phyloP scores from a whole-genome alignment of 2,888 invertebrate species.

The Bugulina stolonifera region DNA sequence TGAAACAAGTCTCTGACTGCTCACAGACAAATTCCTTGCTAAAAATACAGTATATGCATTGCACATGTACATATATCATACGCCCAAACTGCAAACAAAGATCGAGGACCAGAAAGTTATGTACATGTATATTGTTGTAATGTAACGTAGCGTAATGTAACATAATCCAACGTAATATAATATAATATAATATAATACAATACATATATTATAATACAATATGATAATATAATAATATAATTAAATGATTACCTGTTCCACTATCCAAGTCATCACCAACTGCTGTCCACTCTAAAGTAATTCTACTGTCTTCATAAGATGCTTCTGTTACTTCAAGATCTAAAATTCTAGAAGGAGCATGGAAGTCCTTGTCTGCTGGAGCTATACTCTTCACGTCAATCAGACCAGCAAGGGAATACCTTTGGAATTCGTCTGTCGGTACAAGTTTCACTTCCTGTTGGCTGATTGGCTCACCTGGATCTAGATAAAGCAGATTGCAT shows the following conservation, averaged over 20 bases:
- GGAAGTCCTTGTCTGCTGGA: neutral
- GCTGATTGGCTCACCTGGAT: neutral
- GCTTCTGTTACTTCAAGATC: constrained; percentile 24
- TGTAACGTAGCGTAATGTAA: neutral
- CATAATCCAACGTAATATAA: too few species aligned
- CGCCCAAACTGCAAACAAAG: neutral
- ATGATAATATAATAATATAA: too few species aligned
- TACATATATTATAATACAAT: too few species aligned
- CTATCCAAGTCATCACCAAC: constrained; percentile 25
- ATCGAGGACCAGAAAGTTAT: neutral
- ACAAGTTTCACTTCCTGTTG: neutral
- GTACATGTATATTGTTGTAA: neutral
- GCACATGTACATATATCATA: too few species aligned
- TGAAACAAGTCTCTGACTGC: too few species aligned
- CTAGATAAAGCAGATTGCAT: neutral
- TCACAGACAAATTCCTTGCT: too few species aligned
- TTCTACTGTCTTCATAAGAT: neutral
- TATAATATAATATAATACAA: too few species aligned
- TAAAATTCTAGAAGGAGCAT: constrained; percentile 11
- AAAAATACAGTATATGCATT: too few species aligned
- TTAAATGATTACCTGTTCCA: constrained; percentile 22
- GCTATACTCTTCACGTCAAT: neutral
- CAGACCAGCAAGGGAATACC: constrained; percentile 7
- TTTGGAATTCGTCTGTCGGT: constrained; percentile 11
- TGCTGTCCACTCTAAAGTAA: constrained; percentile 24